These are phyloP conservation scores for Leptinotarsa defecta DNA, from an alignment of 1,140 invertebrate genomes.

Conservation along the genomic window DNA sequence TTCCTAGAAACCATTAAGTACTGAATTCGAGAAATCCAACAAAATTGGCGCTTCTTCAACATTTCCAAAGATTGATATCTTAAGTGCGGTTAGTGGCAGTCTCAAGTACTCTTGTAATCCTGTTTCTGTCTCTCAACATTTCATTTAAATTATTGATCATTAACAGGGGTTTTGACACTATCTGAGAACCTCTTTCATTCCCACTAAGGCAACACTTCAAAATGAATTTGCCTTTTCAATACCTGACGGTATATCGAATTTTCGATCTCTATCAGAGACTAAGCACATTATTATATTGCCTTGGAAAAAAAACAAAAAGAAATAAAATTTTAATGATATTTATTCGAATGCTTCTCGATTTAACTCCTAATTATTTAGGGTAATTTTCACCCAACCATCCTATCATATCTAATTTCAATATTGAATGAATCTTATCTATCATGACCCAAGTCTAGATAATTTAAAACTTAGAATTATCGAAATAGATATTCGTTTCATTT, in stretches of 20 bases:
- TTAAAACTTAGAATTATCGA: too few relatives aligned
- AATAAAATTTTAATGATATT: too few relatives aligned
- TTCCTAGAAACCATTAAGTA: constrained; percentile 40
- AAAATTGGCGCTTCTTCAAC: constrained; percentile 39
- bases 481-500: too few relatives aligned
- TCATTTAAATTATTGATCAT: constrained; percentile 42
- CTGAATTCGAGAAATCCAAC: constrained; percentile 30
- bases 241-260: background rate
- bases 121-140: constrained; percentile 39
- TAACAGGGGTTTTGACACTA: constrained; percentile 43
- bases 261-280: background rate
- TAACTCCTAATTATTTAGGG: too few relatives aligned
- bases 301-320: too few relatives aligned
- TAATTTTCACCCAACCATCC: too few relatives aligned
- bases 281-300: background rate
- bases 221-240: constrained; percentile 12
- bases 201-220: background rate
- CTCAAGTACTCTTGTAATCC: constrained; percentile 39
- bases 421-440: too few relatives aligned
- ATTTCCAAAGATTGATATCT: constrained; percentile 39
- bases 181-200: constrained; percentile 14
- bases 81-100: constrained; percentile 42
- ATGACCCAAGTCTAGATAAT: too few relatives aligned
- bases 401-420: too few relatives aligned
- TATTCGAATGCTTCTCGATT: too few relatives aligned